Conservation (phyloP, 2,113 vertebrate genomes). For the Myanophis thanlyinensis region DNA sequence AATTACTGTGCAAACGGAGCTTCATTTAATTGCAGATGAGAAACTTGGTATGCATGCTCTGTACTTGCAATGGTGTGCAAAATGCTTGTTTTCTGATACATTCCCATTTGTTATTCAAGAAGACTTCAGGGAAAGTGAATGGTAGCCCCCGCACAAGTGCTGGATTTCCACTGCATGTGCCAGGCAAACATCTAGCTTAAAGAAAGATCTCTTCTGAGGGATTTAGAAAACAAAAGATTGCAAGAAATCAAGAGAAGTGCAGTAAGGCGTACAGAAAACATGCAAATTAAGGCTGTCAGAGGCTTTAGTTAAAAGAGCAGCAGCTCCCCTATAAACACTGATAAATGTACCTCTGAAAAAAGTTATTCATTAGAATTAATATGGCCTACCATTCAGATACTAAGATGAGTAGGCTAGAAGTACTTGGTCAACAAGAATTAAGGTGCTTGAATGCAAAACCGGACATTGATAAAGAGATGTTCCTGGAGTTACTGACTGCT, state of each 20-base stretch:
- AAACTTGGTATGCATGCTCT: not conserved
- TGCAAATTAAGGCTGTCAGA: constrained; percentile 13
- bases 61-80: not conserved
- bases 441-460: fast-evolving
- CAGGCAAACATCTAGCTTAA: not conserved
- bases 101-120: not conserved
- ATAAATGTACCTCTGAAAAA: not conserved
- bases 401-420: not conserved
- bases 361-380: not conserved
- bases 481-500: not conserved
- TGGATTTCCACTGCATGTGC: not conserved
- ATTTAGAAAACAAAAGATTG: constrained; percentile 21
- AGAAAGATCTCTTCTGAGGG: not conserved
- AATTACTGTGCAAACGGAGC: constrained; percentile 5
- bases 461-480: not conserved
- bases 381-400: not conserved
- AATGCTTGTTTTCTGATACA: not conserved
- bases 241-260: constrained; percentile 16
- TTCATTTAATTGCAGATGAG: constrained; percentile 13
- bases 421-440: constrained; percentile 4
- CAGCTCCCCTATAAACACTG: not conserved
- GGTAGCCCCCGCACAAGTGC: not conserved
- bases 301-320: not conserved
- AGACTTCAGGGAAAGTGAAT: not conserved
- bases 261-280: not conserved